These are phyloP conservation scores for Takifugu ocellatus DNA, from an alignment of 2,797 vertebrate genomes.

Conservation along the genomic window DNA sequence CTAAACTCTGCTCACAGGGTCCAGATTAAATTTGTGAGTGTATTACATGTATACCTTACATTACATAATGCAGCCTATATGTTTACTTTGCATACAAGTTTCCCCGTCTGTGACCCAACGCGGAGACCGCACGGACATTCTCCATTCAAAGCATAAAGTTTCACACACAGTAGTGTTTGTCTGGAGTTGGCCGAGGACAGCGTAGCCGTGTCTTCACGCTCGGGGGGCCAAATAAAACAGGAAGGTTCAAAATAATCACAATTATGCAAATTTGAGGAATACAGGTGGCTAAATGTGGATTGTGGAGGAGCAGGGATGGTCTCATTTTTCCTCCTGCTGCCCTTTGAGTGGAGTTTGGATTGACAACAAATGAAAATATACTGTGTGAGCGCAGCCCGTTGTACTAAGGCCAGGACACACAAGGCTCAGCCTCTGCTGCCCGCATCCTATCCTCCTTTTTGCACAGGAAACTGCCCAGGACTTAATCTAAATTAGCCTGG, in stretches of 20 bases:
- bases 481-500: conserved; percentile 84
- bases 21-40: not conserved
- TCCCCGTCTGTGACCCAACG: conserved; percentile 50
- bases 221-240: conserved; percentile 76
- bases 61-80: no score
- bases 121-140: conserved; percentile 40
- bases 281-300: conserved; percentile 66
- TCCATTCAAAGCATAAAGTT: conserved; percentile 48
- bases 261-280: conserved; percentile 76
- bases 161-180: conserved; percentile 66
- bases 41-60: no score
- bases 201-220: conserved; percentile 66
- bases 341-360: conserved; percentile 77
- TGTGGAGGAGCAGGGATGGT: conserved; percentile 60
- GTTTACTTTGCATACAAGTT: conserved; percentile 17
- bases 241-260: conserved; percentile 75
- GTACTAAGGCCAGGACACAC: conserved; percentile 76
- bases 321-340: conserved; percentile 77
- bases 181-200: conserved; percentile 70
- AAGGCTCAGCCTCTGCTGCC: conserved; percentile 65
- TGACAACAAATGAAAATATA: conserved; percentile 81
- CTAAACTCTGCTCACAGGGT: conserved; percentile 24
- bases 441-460: conserved; percentile 64
- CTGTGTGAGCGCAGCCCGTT: conserved; percentile 70
- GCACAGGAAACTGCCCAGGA: conserved; percentile 63